These are phyloP conservation scores for Thunnus maccoyii DNA, from an alignment of 2,113 vertebrate genomes.

Conservation along the genomic window DNA sequence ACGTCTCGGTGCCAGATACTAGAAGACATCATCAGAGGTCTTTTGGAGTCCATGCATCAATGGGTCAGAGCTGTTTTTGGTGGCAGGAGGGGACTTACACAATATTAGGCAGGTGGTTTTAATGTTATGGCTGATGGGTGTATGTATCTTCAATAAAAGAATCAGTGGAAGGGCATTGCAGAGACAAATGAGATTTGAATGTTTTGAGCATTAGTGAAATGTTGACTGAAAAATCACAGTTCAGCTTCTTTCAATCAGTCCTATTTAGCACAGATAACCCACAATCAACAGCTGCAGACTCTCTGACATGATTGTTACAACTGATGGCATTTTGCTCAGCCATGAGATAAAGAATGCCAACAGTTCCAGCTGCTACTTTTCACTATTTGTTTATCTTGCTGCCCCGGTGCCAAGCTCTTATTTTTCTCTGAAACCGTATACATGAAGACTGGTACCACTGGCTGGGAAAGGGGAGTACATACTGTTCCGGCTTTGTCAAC, in stretches of 20 bases:
- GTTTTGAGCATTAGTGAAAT: too few species aligned
- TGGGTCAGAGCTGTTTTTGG: too few species aligned
- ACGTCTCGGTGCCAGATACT: too few species aligned
- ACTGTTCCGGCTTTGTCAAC: conserved; percentile 61
- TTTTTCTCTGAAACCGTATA: conserved; percentile 53
- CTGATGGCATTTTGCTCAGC: conserved; percentile 2
- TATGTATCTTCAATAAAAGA: not conserved
- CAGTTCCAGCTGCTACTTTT: conserved; percentile 62
- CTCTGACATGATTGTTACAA: not conserved
- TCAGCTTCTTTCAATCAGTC: not conserved
- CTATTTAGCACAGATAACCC: not conserved
- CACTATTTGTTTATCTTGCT: conserved; percentile 59
- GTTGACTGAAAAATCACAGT: too few species aligned
- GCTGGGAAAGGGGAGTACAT: conserved; percentile 44
- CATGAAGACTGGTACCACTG: conserved; percentile 41
- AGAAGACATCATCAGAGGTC: too few species aligned
- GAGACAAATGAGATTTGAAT: too few species aligned
- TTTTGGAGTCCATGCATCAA: too few species aligned
- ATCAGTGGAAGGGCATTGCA: not conserved
- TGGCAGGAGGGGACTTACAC: too few species aligned
- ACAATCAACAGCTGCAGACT: not conserved
- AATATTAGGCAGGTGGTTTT: too few species aligned
- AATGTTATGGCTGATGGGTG: too few species aligned
- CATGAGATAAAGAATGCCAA: conserved; percentile 18
- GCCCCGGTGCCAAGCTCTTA: conserved; percentile 55